Evolutionary conservation across 2,797 vertebrate genomes (phyloP).

Genomic region (Gallinago stenura): DNA sequence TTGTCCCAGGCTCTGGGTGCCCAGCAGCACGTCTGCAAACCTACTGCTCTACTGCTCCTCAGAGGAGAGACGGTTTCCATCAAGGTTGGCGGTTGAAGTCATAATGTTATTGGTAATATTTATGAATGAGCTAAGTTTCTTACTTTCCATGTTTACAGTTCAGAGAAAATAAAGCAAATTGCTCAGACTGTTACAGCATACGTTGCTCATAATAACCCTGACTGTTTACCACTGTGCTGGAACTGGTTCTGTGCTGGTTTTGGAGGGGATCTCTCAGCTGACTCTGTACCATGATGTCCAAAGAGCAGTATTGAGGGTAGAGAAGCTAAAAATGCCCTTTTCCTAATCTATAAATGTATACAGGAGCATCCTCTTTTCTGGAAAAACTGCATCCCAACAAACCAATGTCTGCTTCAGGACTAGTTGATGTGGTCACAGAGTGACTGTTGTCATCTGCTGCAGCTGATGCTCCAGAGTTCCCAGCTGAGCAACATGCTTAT

Average conservation of each 20-base stretch:
- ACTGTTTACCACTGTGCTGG: not conserved
- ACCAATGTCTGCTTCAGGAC: not conserved
- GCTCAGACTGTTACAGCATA: not conserved
- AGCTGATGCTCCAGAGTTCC: not conserved
- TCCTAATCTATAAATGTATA: accelerated
- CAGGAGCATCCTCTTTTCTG: not conserved
- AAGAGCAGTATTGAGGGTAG: not conserved
- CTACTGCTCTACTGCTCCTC: not conserved
- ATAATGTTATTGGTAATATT: not conserved
- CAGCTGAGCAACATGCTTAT: not conserved
- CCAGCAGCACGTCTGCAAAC: not conserved
- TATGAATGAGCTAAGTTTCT: not conserved
- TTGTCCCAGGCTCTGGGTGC: not conserved
- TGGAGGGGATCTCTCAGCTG: not conserved
- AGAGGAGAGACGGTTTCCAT: not conserved
- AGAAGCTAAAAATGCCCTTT: not conserved
- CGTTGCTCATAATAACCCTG: not conserved
- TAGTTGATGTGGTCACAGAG: not conserved
- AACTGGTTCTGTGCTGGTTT: not conserved
- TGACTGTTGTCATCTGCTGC: not conserved
- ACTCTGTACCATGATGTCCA: not conserved
- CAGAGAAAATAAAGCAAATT: not conserved
- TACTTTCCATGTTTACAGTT: not conserved
- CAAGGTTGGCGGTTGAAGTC: not conserved
- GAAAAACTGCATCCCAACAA: not conserved